Base-by-base conservation (phyloP, 2,797 vertebrate genomes). In the Eulemur albifrons region DNA sequence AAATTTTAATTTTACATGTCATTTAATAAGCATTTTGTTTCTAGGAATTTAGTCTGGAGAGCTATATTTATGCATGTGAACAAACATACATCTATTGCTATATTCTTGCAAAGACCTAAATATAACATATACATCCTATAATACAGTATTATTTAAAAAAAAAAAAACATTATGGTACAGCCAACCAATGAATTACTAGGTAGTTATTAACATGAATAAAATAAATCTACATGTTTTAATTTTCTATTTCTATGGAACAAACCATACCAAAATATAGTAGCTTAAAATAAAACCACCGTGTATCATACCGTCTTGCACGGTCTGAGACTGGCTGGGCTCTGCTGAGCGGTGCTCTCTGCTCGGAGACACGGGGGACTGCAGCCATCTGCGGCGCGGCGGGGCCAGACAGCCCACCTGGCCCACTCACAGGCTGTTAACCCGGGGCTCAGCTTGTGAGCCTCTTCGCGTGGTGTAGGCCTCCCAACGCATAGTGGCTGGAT, bases 11-110 rank as follows among this genome's bases (percentile, higher is more conserved):
- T 81, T 57, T 59, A 32, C 2, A 3, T 67, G 11, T 50, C 13
- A 20, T 70, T 91, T 54, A 38, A 38, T 72, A 72, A 61, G 45
- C 67, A 75, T 80, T 85, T 80, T 81, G 27, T 85, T 77, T 95
- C 52, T 93, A 83, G 43, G 12, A 73, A 93, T 57, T 82, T 88
- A 81, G 52, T 40, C 54, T 73, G 84, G 11, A 85, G 11, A 14
- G 57, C 73, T 23, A n/a, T 88, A 69, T 65, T 54, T 73, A 17
- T 35, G n/a, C 23, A 8, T 32, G 11, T 50, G 2, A 48, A 81
- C 21, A 63, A 63, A 59, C 59, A 61, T 18, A 50, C 18, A 35
- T 9, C 13, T 21, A 63, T 81, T 63, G 30, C 59, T n/a, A 4
- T 65, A 23, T 65, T 50, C 73, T 93, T 73, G 11, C 40, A 69